Base-by-base conservation (phyloP, 2,797 vertebrate genomes). In the Hapalemur alaotrensis region DNA sequence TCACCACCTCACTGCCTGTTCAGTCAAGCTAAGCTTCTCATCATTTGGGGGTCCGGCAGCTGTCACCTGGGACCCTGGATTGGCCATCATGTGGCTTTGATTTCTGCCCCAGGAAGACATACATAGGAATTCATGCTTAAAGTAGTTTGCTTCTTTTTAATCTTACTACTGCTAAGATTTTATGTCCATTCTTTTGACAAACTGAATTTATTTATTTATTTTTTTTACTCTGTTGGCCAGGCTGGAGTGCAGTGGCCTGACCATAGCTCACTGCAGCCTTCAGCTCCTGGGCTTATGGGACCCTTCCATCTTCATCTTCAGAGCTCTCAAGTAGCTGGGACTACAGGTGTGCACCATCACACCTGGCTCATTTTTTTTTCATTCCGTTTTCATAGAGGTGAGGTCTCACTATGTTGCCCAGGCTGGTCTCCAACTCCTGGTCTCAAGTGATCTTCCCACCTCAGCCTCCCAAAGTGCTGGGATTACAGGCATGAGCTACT, bases 41-140 rank as follows among this genome's bases (percentile, higher is more conserved):
- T 54, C 22, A 28, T 73, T 13, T 43, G 5, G 11, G 25, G 14
- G 15, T 2, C 41, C 43, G 23, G 35, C 8, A 50, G 14, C 41
- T 30, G 5, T 41, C 35, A 12, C 23, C 0, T 7, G 18, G 72
- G 28, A 4, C 1, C 10, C 17, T 32, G 7, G 23, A 1, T 15
- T 57, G 30, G n/a, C 15, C 46, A 50, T 11, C 32, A 2, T 10
- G 7, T 83, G 23, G 17, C 11, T 12, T 5, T 67, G 63, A 48
- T 79, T 92, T 89, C 54, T 69, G 48, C 7, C 23, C 50, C 38
- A 41, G 65, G 5, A 79, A 82, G 5, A 32, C 13, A 59, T 23
- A 41, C 13, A 5, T 23, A 6, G 2, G 43, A 12, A 57, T 76
- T 91, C 17, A 2, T 23, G 1, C 57, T 69, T 76, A 52, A 88